These are phyloP conservation scores for Rhabditophanes sp. DNA, from an alignment of 2,888 invertebrate genomes.

Conservation along the genomic window DNA sequence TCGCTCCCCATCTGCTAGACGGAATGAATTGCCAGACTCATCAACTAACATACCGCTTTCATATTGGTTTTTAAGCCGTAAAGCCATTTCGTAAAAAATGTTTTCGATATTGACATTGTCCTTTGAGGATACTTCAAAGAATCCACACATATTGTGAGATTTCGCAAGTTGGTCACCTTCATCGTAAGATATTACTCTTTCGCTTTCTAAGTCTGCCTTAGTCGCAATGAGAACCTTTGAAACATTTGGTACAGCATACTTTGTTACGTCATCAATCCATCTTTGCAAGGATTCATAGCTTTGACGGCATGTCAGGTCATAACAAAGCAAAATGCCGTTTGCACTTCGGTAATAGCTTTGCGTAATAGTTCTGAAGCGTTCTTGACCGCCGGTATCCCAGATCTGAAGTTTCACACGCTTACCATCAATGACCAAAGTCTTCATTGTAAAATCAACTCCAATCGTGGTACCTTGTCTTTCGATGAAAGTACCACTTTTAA, in stretches of 20 bases:
- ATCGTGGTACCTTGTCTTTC: constrained; percentile 90
- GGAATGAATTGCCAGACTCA: too few species aligned
- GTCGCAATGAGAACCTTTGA: constrained; percentile 74
- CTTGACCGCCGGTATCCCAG: constrained; percentile 78
- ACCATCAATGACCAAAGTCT: constrained; percentile 77
- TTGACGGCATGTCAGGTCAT: constrained; percentile 80
- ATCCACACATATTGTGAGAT: constrained; percentile 27
- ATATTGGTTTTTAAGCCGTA: constrained; percentile 58
- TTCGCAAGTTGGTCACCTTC: constrained; percentile 64
- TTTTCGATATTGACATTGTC: constrained; percentile 77
- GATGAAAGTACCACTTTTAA: constrained; percentile 83
- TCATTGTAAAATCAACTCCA: constrained; percentile 95
- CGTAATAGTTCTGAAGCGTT: constrained; percentile 84
- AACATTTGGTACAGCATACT: constrained; percentile 79
- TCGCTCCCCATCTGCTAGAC: too few species aligned
- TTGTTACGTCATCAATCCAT: constrained; percentile 87
- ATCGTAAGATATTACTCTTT: constrained; percentile 66
- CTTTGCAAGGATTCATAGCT: constrained; percentile 76
- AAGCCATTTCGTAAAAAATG: constrained; percentile 67
- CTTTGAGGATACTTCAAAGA: constrained; percentile 62
- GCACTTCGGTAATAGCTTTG: constrained; percentile 92
- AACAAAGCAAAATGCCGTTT: constrained; percentile 88
- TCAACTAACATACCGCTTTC: constrained; percentile 18
- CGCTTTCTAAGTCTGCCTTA: constrained; percentile 65
- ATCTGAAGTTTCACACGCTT: constrained; percentile 73